Evolutionary conservation across 1,140 invertebrate species (phyloP).

Genomic region (Carcinoscorpius rotundicauda): DNA sequence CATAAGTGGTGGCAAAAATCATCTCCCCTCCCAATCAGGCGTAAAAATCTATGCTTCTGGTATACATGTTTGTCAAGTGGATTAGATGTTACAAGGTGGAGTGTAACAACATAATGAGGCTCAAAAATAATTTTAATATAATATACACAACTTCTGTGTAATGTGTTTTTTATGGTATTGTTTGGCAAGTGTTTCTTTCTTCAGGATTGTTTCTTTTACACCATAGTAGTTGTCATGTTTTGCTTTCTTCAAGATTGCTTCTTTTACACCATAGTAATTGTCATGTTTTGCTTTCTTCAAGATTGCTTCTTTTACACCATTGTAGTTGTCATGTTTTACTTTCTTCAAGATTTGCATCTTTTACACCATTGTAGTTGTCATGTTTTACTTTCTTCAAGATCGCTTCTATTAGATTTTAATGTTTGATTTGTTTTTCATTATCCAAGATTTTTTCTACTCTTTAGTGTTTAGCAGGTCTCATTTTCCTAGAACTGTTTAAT

Average conservation of each 20-base stretch:
- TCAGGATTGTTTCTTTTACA: conserved; percentile 89
- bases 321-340: conserved; percentile 4
- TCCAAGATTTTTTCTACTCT: too few species aligned
- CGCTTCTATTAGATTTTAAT: conserved; percentile 68
- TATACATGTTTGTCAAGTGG: too few species aligned
- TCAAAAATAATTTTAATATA: too few species aligned
- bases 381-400: conserved; percentile 47
- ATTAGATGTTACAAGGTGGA: too few species aligned
- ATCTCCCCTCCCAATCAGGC: too few species aligned
- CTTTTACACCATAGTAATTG: conserved; percentile 47
- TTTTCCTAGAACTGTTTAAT: background rate
- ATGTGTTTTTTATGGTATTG: too few species aligned
- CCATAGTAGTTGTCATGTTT: too few species aligned
- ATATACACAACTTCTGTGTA: too few species aligned
- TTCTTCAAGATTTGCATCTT: conserved; percentile 87
- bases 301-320: conserved; percentile 82
- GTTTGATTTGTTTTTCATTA: too few species aligned
- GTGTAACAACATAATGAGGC: too few species aligned
- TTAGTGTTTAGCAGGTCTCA: background rate
- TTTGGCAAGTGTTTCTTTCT: conserved; percentile 20
- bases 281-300: conserved; percentile 35
- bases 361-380: conserved; percentile 32
- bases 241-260: conserved; percentile 68
- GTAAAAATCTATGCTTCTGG: too few species aligned
- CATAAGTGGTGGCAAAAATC: too few species aligned